These are phyloP conservation scores for Fregetta grallaria DNA, from an alignment of 2,113 vertebrate species.

Conservation along the genomic window DNA sequence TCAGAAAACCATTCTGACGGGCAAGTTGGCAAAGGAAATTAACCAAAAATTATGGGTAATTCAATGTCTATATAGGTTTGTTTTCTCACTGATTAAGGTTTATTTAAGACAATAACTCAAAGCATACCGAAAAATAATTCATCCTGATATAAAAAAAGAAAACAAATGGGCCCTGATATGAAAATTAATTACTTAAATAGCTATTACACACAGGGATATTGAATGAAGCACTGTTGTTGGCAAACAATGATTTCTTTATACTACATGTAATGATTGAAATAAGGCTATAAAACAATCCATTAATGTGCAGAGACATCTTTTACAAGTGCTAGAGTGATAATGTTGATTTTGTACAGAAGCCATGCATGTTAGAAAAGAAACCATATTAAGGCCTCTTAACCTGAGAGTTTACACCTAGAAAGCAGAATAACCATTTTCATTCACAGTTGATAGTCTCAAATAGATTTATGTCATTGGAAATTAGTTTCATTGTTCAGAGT, in stretches of 20 bases:
- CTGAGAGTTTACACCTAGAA: neutral
- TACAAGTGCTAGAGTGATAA: neutral
- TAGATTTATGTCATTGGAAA: neutral
- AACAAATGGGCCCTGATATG: neutral
- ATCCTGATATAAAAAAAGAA: neutral
- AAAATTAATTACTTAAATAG: neutral
- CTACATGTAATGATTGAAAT: neutral
- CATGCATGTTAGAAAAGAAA: neutral
- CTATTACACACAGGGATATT: neutral
- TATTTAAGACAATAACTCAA: neutral
- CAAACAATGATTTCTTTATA: neutral
- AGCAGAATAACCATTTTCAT: neutral
- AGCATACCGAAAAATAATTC: neutral
- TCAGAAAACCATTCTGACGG: neutral
- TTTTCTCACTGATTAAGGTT: neutral
- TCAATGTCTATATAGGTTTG: neutral
- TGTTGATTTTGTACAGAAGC: neutral
- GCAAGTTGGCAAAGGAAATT: neutral
- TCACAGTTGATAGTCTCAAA: neutral
- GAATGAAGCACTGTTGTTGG: neutral
- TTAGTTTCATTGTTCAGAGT: neutral
- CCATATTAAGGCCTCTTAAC: neutral
- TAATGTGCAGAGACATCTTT: neutral
- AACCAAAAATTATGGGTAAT: neutral
- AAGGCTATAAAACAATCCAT: neutral